phyloP scores from a whole-genome alignment of 2,113 vertebrate species.

The Patagioenas fasciata region DNA sequence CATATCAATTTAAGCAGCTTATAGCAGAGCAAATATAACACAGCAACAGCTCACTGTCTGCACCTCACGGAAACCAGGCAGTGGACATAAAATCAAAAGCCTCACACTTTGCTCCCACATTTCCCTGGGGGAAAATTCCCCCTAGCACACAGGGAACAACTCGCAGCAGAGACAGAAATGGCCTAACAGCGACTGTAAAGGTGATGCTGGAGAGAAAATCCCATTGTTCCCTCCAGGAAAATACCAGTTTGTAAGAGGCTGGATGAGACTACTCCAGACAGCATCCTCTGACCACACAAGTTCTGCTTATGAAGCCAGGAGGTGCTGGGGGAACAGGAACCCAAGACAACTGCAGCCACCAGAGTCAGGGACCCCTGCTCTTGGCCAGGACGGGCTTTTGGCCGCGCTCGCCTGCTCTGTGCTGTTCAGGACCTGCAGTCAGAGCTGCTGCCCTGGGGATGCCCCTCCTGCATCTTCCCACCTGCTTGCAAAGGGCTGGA shows the following conservation, averaged over 20 bases:
- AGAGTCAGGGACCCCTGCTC: background rate
- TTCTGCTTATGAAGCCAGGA: background rate
- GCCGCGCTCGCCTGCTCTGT: background rate
- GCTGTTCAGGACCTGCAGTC: background rate
- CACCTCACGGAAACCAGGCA: background rate
- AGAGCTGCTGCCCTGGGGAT: background rate
- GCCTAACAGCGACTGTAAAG: background rate
- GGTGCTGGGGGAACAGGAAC: background rate
- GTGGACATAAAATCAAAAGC: accelerated
- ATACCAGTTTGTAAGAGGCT: accelerated
- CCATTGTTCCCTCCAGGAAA: background rate
- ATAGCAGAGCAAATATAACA: background rate
- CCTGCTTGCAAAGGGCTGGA: background rate
- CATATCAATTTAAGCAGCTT: background rate
- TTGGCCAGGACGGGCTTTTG: background rate
- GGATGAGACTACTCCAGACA: background rate
- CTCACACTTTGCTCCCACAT: accelerated
- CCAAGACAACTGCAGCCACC: accelerated
- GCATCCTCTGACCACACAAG: background rate
- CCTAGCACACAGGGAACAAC: background rate
- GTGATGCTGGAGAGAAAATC: background rate
- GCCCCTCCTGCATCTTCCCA: background rate
- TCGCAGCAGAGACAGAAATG: background rate
- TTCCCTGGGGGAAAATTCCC: background rate
- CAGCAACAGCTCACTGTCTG: background rate